Evolutionary conservation across 2,797 vertebrate genomes (phyloP), one percentile per base, ranked within the genome.

Genomic region (Remorina albescens): DNA sequence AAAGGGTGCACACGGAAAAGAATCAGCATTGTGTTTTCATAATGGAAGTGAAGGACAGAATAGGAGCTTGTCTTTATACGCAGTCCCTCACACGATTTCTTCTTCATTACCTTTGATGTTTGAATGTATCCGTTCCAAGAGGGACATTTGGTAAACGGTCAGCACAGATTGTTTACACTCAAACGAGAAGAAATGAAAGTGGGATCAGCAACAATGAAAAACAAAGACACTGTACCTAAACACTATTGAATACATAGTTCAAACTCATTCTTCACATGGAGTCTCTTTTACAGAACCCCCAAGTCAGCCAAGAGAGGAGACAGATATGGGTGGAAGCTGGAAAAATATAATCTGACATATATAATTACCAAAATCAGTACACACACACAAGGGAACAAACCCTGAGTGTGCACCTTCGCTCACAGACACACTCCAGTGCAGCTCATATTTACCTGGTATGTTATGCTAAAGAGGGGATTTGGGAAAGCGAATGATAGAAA

Each of bases 291-390:
- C 47, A 25, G 4, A 1, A 73, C 53, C 55, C 36, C 51, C 25
- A 51, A 55, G 53, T 23, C 49, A 41, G 58, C 46, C 34, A 9
- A 54, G 66, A 84, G 37, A 75, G 37, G 49, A 76, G 68, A 66
- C 67, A 68, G 68, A 82, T 71, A 65, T 70, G 67, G 50, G 63
- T 69, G 67, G 60, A 81, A 77, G 50, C 58, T 66, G 66, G 78
- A 74, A 63, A 74, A 74, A 83, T 81, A 81, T 82, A 75, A 71
- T 69, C 66, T 78, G 72, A 73, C n/a, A n/a, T 57, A 19, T 62
- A 71, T 76, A 82, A 83, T 80, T 78, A 78, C 41, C 39, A 32
- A 49, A 76, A 76, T 42, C 61, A 56, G 65, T 55, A 71, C 68
- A 67, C 49, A 25, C 70, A 32, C 41, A 41, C 32, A 37, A 10